Base-by-base conservation (phyloP, 2,888 invertebrate species). In the Orthonychiurus folsomi region DNA sequence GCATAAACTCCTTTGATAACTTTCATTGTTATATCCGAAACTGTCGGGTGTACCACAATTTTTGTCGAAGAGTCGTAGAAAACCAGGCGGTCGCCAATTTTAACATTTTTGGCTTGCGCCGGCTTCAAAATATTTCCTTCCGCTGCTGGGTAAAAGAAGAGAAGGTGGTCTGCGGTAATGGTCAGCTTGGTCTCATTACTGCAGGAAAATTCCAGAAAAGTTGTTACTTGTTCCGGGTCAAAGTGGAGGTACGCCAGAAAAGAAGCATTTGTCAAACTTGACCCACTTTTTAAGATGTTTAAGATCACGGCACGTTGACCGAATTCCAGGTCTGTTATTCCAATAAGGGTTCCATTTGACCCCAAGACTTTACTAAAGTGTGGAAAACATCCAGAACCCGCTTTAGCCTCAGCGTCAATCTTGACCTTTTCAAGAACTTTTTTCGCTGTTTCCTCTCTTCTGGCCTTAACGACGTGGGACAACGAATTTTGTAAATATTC, bases 1-100 rank as follows among this genome's bases (percentile, higher is more conserved):
- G 55, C 47, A 48, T 62, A 66, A 15, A 61, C 62, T 1, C 66
- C 66, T 5, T 48, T 12, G 48, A 48, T 48, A 12, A n/a, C n/a
- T n/a, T n/a, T 48, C n/a, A n/a, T 48, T n/a, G 12, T n/a, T 12
- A 48, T 48, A n/a, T n/a, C n/a, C 48, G 48, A 15, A 15, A 48
- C 48, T 48, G 48, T 48, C 15, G 48, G 15, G 15, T 12, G 12
- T 48, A 48, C 48, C 48, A n/a, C n/a, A 12, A n/a, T 15, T 15
- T 15, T n/a, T 12, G 12, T n/a, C n/a, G 48, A 48, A 48, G 12
- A 12, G 48, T 48, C 48, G 15, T 15, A 12, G 48, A 48, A 48
- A 48, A 48, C n/a, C 48, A 48, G 48, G 48, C n/a, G 48, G 48
- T 48, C 48, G 48, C 48, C 48, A n/a, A 48, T n/a, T 48, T 12